phyloP scores from a whole-genome alignment of 2,113 vertebrate genomes.

The Oncorhynchus nerka region DNA sequence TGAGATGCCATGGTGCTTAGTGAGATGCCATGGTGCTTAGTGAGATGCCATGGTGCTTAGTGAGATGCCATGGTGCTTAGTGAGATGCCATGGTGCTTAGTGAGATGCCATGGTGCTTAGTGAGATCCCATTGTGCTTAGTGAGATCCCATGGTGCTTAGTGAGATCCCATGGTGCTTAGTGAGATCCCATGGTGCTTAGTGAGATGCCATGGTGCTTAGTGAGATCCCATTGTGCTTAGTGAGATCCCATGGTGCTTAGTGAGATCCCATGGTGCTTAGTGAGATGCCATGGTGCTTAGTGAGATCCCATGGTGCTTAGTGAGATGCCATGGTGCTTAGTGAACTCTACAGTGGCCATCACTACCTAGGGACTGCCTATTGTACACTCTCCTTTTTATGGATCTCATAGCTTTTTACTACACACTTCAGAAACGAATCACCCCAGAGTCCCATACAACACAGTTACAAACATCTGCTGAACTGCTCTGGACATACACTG shows the following conservation, averaged over 20 bases:
- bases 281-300: too few species aligned
- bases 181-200: neutral
- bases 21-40: too few species aligned
- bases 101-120: neutral
- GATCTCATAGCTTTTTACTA: slow-evolving; percentile 70
- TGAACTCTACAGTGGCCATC: slow-evolving; percentile 40
- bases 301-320: neutral
- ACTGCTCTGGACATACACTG: too few species aligned
- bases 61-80: neutral
- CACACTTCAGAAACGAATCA: slow-evolving; percentile 72
- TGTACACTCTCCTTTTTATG: slow-evolving; percentile 66
- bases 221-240: slow-evolving; percentile 8
- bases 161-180: slow-evolving; percentile 31
- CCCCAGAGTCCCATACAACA: slow-evolving; percentile 59
- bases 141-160: slow-evolving; percentile 12
- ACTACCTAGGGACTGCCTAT: slow-evolving; percentile 51
- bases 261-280: neutral
- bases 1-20: slow-evolving; percentile 29
- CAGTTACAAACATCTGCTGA: too few species aligned
- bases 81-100: too few species aligned
- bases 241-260: slow-evolving; percentile 31
- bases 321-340: slow-evolving; percentile 30
- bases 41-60: slow-evolving; percentile 31
- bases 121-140: neutral
- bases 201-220: too few species aligned